These are phyloP conservation scores for Heliangelus exortis DNA, from an alignment of 2,797 vertebrate genomes.

Conservation along the genomic window DNA sequence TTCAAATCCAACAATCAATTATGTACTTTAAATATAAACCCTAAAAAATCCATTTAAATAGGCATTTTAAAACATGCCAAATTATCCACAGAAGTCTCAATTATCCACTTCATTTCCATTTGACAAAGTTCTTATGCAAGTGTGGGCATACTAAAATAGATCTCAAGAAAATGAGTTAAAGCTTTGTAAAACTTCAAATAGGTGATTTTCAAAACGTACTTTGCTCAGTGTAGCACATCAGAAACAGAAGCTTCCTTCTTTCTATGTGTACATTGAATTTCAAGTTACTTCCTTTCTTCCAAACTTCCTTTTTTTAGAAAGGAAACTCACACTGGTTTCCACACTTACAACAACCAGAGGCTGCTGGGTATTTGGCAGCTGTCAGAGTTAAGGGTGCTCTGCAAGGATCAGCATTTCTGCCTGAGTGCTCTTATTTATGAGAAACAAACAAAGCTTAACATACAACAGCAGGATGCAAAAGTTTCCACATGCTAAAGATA, in stretches of 20 bases:
- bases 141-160: not conserved
- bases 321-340: not conserved
- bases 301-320: not conserved
- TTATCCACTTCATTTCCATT: not conserved
- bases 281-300: not conserved
- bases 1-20: not conserved
- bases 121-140: not conserved
- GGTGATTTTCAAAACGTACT: not conserved
- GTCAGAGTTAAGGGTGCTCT: not conserved
- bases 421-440: not conserved
- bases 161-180: not conserved
- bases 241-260: not conserved
- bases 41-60: not conserved
- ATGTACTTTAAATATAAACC: not conserved
- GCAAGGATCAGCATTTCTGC: not conserved
- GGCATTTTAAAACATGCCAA: not conserved
- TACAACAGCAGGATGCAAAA: not conserved
- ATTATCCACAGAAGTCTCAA: not conserved
- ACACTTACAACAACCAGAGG: not conserved
- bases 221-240: not conserved
- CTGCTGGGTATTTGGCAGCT: not conserved
- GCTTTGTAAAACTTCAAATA: not conserved
- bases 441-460: not conserved
- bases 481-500: not conserved
- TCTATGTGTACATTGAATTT: not conserved